Base-by-base conservation (phyloP, 2,113 vertebrate species). In the Sylvietta virens region DNA sequence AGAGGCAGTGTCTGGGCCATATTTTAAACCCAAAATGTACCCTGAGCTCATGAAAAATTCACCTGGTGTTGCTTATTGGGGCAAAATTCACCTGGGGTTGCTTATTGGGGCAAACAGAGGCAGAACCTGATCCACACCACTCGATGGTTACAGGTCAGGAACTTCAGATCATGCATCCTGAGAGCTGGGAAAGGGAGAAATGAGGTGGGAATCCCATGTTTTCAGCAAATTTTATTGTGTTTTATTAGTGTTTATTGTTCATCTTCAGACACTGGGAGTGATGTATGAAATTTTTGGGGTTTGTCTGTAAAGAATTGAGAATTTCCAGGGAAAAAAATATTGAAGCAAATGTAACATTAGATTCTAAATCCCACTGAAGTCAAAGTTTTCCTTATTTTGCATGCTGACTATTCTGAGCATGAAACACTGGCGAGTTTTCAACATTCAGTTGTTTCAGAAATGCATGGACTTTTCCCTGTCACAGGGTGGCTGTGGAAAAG, bases 101-200 rank as follows among this genome's bases (percentile, higher is more conserved):
- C 35, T 39, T 8, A 3, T 3, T 42, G 42, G 22, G n/a, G 37
- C 11, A 57, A 73, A 31, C 1, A 11, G 58, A 50, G 58, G 13
- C 22, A 77, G 54, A 84, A 78, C 17, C 10, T 31, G 22, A 2
- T 81, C 72, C n/a, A 14, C 1, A 1, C 3, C 11, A 22, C 24
- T 0, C 0, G 21, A 4, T 7, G 65, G 9, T 39, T 1, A 0
- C 4, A 16, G 17, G 23, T 48, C 58, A 65, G 64, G 58, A 51
- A 8, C 16, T 33, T 51, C 4, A 65, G 20, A 24, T 2, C 7
- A 5, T 57, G 4, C 5, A 10, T 9, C 13, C 22, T n/a, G 22
- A 44, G 65, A 77, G 31, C 1, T 40, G 54, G 42, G 40, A 77
- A 82, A 65, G 11, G 15, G 10, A 18, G 10, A 73, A 86, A 53